phyloP scores from a whole-genome alignment of 2,888 invertebrate species.

The Torymus aiolomorphi region DNA sequence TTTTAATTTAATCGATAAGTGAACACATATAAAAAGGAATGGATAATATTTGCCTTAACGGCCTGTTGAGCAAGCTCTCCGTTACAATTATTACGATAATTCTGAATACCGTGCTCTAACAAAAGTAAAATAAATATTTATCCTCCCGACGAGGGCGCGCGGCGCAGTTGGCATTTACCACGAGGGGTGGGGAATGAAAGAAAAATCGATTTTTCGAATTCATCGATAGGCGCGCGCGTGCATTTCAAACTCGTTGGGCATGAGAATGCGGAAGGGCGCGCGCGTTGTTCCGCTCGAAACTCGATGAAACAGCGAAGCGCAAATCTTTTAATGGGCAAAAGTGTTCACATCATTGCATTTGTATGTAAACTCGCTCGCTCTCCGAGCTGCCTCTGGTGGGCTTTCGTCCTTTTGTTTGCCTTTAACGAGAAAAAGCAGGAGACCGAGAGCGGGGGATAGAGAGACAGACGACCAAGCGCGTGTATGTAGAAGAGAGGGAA shows the following conservation, averaged over 20 bases:
- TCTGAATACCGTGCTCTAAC: no score
- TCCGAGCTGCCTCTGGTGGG: neutral
- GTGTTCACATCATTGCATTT: constrained; percentile 33
- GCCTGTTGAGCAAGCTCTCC: no score
- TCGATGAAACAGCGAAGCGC: constrained; percentile 27
- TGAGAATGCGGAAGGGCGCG: neutral
- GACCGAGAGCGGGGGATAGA: neutral
- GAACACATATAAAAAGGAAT: no score
- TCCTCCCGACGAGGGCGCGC: no score
- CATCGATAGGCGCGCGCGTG: no score
- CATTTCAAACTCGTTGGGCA: constrained; percentile 3
- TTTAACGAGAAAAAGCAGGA: neutral
- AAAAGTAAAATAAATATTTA: no score
- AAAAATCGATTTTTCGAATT: no score
- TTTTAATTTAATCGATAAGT: no score
- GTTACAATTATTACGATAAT: no score
- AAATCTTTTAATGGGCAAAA: constrained; percentile 36
- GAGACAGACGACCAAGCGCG: neutral
- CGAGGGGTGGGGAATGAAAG: no score
- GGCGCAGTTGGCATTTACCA: no score
- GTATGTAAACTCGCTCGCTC: neutral
- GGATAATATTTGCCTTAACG: no score
- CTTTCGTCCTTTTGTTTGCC: constrained; percentile 19
- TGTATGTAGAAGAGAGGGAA: neutral
- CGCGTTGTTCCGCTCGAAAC: neutral